These are phyloP conservation scores for Spodoptera exigua DNA, from an alignment of 2,888 invertebrate species.

Conservation along the genomic window DNA sequence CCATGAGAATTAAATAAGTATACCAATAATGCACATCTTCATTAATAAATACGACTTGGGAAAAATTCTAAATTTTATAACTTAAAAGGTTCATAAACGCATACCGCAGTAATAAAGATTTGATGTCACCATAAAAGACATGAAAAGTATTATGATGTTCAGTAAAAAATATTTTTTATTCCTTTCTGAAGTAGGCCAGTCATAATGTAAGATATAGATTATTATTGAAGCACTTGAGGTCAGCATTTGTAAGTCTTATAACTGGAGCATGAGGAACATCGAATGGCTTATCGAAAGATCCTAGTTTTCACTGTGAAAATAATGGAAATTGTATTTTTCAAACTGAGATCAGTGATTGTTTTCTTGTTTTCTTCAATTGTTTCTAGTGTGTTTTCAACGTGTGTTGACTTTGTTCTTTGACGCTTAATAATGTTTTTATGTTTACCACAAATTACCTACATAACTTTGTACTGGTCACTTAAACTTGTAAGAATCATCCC, in stretches of 20 bases:
- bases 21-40: constrained; percentile 56
- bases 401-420: too few relatives aligned
- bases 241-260: constrained; percentile 44
- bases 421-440: too few relatives aligned
- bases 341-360: too few relatives aligned
- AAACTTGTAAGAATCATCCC: too few relatives aligned
- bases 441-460: too few relatives aligned
- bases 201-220: constrained; percentile 51
- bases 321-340: constrained; percentile 13
- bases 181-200: constrained; percentile 43
- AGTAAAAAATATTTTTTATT: constrained; percentile 62
- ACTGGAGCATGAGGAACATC: constrained; percentile 12
- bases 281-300: constrained; percentile 15
- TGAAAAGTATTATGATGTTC: constrained; percentile 60
- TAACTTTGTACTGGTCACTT: too few relatives aligned
- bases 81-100: constrained; percentile 60
- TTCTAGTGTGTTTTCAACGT: too few relatives aligned
- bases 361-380: too few relatives aligned
- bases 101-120: constrained; percentile 61
- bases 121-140: constrained; percentile 62
- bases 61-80: constrained; percentile 49
- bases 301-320: constrained; percentile 28
- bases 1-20: constrained; percentile 33
- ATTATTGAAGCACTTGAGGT: constrained; percentile 40
- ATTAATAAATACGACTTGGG: constrained; percentile 57